These are phyloP conservation scores for Ophion costatus DNA, from an alignment of 2,888 invertebrate genomes.

Conservation along the genomic window DNA sequence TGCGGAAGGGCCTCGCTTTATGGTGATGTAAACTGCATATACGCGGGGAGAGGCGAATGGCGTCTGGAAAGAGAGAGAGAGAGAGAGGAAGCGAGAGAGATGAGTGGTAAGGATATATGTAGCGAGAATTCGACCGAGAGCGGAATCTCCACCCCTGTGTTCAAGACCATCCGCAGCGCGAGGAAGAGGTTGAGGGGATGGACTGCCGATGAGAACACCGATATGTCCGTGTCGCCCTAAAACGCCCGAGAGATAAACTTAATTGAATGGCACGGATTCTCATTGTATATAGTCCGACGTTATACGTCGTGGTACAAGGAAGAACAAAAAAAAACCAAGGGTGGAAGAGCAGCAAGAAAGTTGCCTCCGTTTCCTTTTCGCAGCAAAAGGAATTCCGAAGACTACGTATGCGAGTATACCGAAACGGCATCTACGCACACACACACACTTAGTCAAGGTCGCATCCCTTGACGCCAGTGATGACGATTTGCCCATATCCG, in stretches of 20 bases:
- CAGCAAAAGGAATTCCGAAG: conserved; percentile 32
- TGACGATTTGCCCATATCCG: conserved; percentile 33
- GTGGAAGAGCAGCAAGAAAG: background rate
- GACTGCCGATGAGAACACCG: conserved; percentile 65
- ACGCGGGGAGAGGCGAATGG: conserved; percentile 8
- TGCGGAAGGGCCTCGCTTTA: conserved; percentile 22
- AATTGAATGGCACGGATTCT: conserved; percentile 77
- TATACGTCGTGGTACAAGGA: background rate
- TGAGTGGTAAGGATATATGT: conserved; percentile 31
- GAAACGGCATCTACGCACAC: background rate
- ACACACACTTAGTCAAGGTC: conserved; percentile 21
- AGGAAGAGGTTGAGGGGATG: conserved; percentile 23
- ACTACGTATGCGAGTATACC: background rate
- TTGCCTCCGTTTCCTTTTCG: conserved; percentile 2
- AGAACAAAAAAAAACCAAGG: conserved; percentile 16
- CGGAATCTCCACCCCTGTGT: conserved; percentile 40
- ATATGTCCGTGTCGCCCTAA: conserved; percentile 71
- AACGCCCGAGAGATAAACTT: conserved; percentile 76
- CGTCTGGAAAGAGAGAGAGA: background rate
- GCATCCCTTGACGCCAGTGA: conserved; percentile 20
- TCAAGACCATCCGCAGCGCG: conserved; percentile 1
- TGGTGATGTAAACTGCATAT: conserved; percentile 11
- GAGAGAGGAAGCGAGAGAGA: conserved; percentile 22
- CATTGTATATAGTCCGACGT: conserved; percentile 27
- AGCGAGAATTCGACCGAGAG: conserved; percentile 17